Base-by-base conservation (phyloP, 2,113 vertebrate genomes). In the Physeter macrocephalus region DNA sequence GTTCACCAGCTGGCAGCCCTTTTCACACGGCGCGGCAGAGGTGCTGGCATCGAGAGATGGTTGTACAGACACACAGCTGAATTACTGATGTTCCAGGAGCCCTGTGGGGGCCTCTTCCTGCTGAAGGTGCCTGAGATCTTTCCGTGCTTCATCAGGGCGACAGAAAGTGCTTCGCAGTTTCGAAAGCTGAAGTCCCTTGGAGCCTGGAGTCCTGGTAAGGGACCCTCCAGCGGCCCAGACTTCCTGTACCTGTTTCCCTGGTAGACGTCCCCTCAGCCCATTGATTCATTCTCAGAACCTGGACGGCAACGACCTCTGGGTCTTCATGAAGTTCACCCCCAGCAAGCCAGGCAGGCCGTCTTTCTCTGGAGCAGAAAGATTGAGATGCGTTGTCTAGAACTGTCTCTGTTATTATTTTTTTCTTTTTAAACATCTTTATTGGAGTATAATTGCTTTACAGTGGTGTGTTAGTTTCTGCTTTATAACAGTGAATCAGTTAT, bases 1-100 rank as follows among this genome's bases (percentile, higher is more conserved):
- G 90, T 90, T 85, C 64, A 82, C 41, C 57, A 43, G 52, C 81
- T 95, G 96, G 97, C 94, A 96, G 25, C 31, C 59, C 78, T 20
- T 49, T 88, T 88, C 72, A 25, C 75, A 64, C 83, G 61, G 41
- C 57, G n/a, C 52, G 84, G 77, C 97, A 98, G 95, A 93, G 95
- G 97, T 29, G 21, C 81, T 96, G 97, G 97, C 96, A 88, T 86
- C 95, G 96, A 93, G 72, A 92, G 74, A 90, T 46, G 71, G 52
- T 64, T 67, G 43, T 90, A 57, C 29, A n/a, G 91, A 80, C 84
- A 92, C 57, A 66, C 8, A 8, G 54, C 90, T 93, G 87, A 93
- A 82, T 95, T 93, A 80, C 88, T 92, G 87, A 94, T 95, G 84
- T 49, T 92, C 27, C 59, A 54, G 59, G 74, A 87, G 71, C 34